Percentiles rank a stretch among this genome's conserved stretches.
phyloP scores from a whole-genome alignment of 2,113 vertebrate species.

The Rhinolophus sinicus region DNA sequence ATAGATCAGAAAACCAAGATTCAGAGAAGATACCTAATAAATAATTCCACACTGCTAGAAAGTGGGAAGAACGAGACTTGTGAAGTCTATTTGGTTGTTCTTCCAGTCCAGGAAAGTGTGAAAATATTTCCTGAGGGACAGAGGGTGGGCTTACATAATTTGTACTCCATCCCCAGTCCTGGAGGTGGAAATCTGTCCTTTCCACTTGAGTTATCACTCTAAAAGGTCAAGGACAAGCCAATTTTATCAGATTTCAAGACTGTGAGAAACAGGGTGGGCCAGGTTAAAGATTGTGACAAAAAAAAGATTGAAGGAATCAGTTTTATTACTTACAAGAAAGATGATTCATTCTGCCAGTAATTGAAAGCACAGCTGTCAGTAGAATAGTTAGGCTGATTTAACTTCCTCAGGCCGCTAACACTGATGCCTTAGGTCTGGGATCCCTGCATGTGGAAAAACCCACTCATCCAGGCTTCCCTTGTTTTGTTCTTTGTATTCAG shows the following conservation, averaged over 20 bases:
- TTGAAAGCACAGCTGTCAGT: not conserved
- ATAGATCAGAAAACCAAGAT: not conserved
- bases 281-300: not conserved
- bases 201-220: not conserved
- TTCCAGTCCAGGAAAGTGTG: not conserved
- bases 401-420: not conserved
- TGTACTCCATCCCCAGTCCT: not conserved
- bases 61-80: not conserved
- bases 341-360: constrained; percentile 29
- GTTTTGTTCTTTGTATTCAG: not conserved
- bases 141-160: not conserved
- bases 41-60: not conserved
- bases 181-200: not conserved
- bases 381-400: no score
- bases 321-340: not conserved
- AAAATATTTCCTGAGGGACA: not conserved
- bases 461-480: not conserved
- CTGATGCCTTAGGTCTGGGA: not conserved
- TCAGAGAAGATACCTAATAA: not conserved
- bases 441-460: accelerated
- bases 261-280: not conserved
- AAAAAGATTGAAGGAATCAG: not conserved
- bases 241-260: not conserved
- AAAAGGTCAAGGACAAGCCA: not conserved
- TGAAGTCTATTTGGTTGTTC: not conserved